Evolutionary conservation across 2,888 invertebrate species (phyloP).

Genomic region (Brenthis hecate): DNA sequence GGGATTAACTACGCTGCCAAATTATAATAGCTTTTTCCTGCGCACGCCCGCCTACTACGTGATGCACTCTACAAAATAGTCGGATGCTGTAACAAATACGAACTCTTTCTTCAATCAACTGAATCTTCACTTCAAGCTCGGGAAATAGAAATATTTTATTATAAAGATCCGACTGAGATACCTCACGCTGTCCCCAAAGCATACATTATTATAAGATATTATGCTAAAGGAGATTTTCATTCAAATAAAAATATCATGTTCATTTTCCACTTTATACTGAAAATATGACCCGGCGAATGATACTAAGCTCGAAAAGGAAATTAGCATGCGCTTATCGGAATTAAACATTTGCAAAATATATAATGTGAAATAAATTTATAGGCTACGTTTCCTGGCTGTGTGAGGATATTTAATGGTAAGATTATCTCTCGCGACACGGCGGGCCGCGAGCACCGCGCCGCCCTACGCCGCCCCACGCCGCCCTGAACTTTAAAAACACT

Average conservation of each 20-base stretch:
- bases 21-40: conserved; percentile 6
- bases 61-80: not conserved
- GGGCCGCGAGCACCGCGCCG: no score
- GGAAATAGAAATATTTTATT: no score
- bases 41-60: not conserved
- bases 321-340: conserved; percentile 25
- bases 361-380: conserved; percentile 24
- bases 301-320: conserved; percentile 22
- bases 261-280: conserved; percentile 1
- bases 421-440: conserved; percentile 2
- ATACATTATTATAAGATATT: not conserved
- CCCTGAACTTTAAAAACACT: no score
- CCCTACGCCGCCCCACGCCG: not conserved
- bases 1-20: not conserved
- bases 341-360: conserved; percentile 27
- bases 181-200: no score
- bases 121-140: no score
- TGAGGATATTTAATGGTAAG: conserved; percentile 18
- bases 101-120: no score
- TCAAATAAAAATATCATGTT: conserved; percentile 3
- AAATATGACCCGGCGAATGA: conserved; percentile 1
- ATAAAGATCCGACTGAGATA: no score
- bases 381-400: conserved; percentile 16
- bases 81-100: no score
- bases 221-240: not conserved